These are phyloP conservation scores for Euzetes globulus DNA, from an alignment of 2,888 invertebrate genomes.

Conservation along the genomic window DNA sequence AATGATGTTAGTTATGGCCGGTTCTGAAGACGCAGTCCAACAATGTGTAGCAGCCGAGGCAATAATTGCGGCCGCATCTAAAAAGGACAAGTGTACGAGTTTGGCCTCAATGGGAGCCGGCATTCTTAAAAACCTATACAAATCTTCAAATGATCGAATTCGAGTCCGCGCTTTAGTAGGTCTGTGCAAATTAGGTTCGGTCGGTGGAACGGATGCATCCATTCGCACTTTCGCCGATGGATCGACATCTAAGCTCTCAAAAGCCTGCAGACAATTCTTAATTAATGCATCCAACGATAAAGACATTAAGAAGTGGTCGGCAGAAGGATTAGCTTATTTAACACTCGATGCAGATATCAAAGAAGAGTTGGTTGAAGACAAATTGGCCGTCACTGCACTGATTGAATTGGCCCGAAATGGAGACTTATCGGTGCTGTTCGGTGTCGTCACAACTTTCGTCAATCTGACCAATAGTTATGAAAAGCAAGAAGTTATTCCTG, in stretches of 20 bases:
- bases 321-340: constrained; percentile 90
- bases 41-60: constrained; percentile 94
- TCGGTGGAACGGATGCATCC: constrained; percentile 92
- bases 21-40: constrained; percentile 75
- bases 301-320: constrained; percentile 89
- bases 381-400: constrained; percentile 67
- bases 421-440: constrained; percentile 78
- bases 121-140: constrained; percentile 86
- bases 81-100: constrained; percentile 89
- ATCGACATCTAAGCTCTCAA: constrained; percentile 76
- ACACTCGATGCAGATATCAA: constrained; percentile 98
- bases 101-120: constrained; percentile 81
- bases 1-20: constrained; percentile 95
- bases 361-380: constrained; percentile 85
- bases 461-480: constrained; percentile 97
- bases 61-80: constrained; percentile 89
- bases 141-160: constrained; percentile 79
- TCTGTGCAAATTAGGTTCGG: constrained; percentile 82
- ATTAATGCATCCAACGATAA: constrained; percentile 77
- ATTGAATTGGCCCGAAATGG: constrained; percentile 78
- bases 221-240: constrained; percentile 91
- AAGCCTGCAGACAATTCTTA: constrained; percentile 55
- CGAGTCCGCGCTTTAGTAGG: constrained; percentile 62
- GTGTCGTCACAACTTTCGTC: constrained; percentile 86
- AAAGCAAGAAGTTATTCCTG: constrained; percentile 89